Percentiles rank a stretch among this genome's conserved stretches.
These are phyloP conservation scores for Telmatherina bonti DNA, from an alignment of 2,797 vertebrate genomes.

Conservation along the genomic window DNA sequence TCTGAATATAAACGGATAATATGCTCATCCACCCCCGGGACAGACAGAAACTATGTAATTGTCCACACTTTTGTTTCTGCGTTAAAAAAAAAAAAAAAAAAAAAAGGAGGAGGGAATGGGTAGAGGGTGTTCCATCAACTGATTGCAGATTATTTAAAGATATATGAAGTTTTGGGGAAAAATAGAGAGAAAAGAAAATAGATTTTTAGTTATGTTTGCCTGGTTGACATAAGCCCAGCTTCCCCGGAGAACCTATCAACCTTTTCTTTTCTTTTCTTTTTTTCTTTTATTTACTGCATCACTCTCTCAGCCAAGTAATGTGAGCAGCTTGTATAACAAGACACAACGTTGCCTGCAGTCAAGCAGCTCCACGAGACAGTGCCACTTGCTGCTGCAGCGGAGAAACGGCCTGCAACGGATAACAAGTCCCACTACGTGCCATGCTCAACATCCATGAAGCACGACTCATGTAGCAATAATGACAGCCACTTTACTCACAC, in stretches of 20 bases:
- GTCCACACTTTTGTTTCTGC: background rate
- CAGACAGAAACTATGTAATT: background rate
- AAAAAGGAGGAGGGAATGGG: background rate
- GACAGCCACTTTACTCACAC: slow-evolving; percentile 7
- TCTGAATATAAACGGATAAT: slow-evolving; percentile 8
- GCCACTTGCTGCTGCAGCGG: slow-evolving; percentile 54
- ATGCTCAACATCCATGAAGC: slow-evolving; percentile 23
- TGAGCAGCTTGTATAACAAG: slow-evolving; percentile 34
- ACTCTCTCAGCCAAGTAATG: slow-evolving; percentile 19
- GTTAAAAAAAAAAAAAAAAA: background rate
- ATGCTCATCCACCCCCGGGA: background rate
- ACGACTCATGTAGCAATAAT: slow-evolving; percentile 4
- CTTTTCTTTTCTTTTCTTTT: no score
- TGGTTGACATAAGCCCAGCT: slow-evolving; percentile 29
- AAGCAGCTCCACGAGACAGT: slow-evolving; percentile 33
- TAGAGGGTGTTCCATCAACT: background rate
- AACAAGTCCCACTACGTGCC: slow-evolving; percentile 31
- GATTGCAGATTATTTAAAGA: background rate
- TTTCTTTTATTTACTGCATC: slow-evolving; percentile 32
- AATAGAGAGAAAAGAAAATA: slow-evolving; percentile 1
- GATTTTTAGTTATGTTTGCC: slow-evolving; percentile 24
- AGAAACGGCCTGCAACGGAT: slow-evolving; percentile 43
- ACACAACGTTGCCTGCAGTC: slow-evolving; percentile 33
- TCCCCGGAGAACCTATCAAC: slow-evolving; percentile 25
- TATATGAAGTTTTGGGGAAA: background rate